phyloP scores from a whole-genome alignment of 1,140 invertebrate genomes.

The Parapsyche elsis region DNA sequence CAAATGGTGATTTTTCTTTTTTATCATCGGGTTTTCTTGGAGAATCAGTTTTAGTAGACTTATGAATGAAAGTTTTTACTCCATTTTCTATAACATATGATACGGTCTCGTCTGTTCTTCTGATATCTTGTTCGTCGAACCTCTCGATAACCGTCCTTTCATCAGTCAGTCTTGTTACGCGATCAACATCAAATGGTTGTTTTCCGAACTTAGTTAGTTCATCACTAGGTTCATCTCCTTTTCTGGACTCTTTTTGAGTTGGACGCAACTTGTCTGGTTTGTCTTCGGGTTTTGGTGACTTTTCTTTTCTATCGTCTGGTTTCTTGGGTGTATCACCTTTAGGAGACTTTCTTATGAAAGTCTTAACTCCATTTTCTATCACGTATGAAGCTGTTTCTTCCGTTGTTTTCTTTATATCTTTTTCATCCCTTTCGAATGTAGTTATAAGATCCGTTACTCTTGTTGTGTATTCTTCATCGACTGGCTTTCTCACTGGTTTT shows the following conservation, averaged over 20 bases:
- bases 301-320: background rate
- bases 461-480: background rate
- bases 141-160: background rate
- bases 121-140: background rate
- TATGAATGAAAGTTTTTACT: constrained; percentile 36
- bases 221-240: background rate
- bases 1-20: background rate
- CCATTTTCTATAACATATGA: constrained; percentile 50
- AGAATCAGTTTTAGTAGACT: background rate
- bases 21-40: constrained; percentile 7
- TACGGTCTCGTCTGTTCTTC: background rate
- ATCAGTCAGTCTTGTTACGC: constrained; percentile 12
- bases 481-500: background rate
- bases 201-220: background rate
- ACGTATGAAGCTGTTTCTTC: constrained; percentile 36
- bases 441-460: background rate
- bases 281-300: background rate
- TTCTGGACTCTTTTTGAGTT: background rate
- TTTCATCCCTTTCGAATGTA: constrained; percentile 6
- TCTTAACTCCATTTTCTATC: constrained; percentile 49
- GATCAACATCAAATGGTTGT: background rate
- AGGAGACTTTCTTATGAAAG: constrained; percentile 17
- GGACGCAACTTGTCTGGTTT: background rate
- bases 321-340: constrained; percentile 31
- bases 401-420: constrained; percentile 13